A percentile compares a stretch with the other conserved stretches of the same genome.
Conservation (phyloP, 53 echinoderm and acorn worm species). For the Astropecten irregularis region DNA sequence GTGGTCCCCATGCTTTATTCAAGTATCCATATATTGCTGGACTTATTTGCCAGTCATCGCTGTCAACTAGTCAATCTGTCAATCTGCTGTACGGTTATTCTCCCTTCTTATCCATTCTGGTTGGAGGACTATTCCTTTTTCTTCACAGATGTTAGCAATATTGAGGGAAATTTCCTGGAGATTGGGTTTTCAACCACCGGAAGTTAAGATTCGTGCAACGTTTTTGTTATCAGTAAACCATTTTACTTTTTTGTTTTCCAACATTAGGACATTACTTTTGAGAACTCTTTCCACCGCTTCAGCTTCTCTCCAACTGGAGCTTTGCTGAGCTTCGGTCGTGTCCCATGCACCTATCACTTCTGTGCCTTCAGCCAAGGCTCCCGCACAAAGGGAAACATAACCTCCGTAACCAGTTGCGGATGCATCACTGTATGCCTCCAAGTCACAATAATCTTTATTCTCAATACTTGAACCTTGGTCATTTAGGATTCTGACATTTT, state of each 20-base stretch:
- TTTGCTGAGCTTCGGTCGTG: background rate
- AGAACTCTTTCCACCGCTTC: conserved; percentile 11
- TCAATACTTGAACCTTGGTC: background rate
- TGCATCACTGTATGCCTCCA: background rate
- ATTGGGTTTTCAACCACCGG: background rate
- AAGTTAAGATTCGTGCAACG: background rate
- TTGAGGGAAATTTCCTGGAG: background rate
- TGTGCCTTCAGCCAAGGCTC: conserved; percentile 6
- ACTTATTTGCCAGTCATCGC: conserved; percentile 12
- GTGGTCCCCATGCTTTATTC: conserved; percentile 11
- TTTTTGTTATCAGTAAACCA: conserved; percentile 6
- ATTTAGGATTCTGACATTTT: background rate
- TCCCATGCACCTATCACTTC: background rate
- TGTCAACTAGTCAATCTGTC: background rate
- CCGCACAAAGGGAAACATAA: conserved; percentile 15
- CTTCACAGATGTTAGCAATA: background rate
- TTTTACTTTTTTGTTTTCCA: background rate
- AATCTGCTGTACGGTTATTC: conserved; percentile 2
- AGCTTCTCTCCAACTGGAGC: conserved; percentile 3
- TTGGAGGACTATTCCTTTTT: background rate
- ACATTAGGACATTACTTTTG: background rate
- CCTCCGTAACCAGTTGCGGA: background rate
- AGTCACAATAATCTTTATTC: background rate
- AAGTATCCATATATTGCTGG: background rate
- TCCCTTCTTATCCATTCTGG: background rate